Base-by-base conservation (phyloP, 2,113 vertebrate genomes). In the Apteryx mantelli region DNA sequence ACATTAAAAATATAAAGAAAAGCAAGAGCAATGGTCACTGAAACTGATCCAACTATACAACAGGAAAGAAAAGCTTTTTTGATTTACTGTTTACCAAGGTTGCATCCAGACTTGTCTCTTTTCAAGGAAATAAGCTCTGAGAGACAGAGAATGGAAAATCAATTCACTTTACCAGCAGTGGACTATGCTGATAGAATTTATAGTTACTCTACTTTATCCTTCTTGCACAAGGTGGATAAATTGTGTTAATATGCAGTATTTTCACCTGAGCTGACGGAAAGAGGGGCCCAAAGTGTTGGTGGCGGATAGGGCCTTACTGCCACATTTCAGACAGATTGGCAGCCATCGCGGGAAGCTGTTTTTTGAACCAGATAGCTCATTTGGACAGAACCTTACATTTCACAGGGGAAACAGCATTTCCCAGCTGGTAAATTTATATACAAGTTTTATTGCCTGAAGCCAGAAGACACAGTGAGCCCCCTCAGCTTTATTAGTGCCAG, bases 101-200 rank as follows among this genome's bases (percentile, higher is more conserved):
- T 95, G 63, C 30, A 81, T 92, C 42, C 73, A 94, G 86, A 82
- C 56, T 89, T 63, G 34, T 87, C n/a, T 91, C 38, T 89, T 96
- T 94, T 91, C 73, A 92, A 94, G 81, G 60, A 93, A 96, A 90
- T 92, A 91, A 95, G 36, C 53, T 94, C 60, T 88, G 82, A 96
- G 74, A 90, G 50, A 87, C 42, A 69, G n/a, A 64, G 61, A 86
- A 94, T 89, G 69, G 94, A 94, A 95, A 97, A 95, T 93, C 79
- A 96, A 53, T 97, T 93, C 75, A 78, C 82, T 21, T 94, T 91
- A 90, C 63, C 55, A 15, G 1, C 91, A 55, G 63, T 89, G 48
- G 77, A 70, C 42, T 84, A 66, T 50, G 42, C 65, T 69, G 81
- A 66, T n/a, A 90, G 82, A 94, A 97, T 96, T 96, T 96, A 83